Evolutionary conservation across 1,140 invertebrate genomes (phyloP).

Genomic region (Nylanderia fulva): DNA sequence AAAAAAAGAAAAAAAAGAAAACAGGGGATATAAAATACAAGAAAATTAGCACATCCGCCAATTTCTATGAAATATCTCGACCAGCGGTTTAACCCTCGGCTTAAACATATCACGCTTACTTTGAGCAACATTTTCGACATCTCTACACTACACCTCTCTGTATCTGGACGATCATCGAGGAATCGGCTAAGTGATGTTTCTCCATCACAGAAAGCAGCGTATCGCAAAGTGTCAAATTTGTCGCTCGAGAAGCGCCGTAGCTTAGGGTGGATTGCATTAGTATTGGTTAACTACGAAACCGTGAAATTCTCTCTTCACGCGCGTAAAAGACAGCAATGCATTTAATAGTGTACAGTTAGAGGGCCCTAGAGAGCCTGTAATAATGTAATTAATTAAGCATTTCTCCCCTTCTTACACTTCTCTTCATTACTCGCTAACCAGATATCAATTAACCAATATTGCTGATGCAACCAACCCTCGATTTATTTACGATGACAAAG

Average conservation of each 20-base stretch:
- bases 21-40: background rate
- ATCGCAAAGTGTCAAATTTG: constrained; percentile 2
- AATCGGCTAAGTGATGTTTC: constrained; percentile 32
- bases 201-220: background rate
- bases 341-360: background rate
- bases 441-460: background rate
- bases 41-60: background rate
- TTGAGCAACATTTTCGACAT: constrained; percentile 42
- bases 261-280: background rate
- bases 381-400: constrained; percentile 13
- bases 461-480: background rate
- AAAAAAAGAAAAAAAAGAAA: background rate
- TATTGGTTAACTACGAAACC: background rate
- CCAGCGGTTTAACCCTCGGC: constrained; percentile 43
- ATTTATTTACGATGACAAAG: constrained; percentile 1
- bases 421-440: background rate
- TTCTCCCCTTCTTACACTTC: background rate
- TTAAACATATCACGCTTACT: constrained; percentile 48
- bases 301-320: constrained; percentile 3
- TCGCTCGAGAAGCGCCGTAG: constrained; percentile 5
- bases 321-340: background rate
- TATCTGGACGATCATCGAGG: constrained; percentile 17
- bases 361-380: background rate
- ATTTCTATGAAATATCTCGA: constrained; percentile 30
- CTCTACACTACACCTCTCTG: constrained; percentile 52